These are phyloP conservation scores for Scomber scombrus DNA, from an alignment of 2,113 vertebrate genomes.

Conservation along the genomic window DNA sequence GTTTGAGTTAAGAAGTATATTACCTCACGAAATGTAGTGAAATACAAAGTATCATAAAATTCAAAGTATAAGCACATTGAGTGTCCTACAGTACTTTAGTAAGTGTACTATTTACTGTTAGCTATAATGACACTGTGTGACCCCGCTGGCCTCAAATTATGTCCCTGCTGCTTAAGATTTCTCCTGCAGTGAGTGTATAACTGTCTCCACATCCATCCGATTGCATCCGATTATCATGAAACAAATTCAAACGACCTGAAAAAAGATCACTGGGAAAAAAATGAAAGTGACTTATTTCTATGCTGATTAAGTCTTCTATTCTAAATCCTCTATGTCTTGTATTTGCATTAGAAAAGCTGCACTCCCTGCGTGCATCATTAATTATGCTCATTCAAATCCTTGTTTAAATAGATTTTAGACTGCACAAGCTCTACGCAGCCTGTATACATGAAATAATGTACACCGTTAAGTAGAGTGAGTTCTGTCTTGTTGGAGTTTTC, in stretches of 20 bases:
- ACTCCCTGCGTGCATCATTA: slow-evolving; percentile 61
- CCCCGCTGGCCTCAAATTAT: neutral
- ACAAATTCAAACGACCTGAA: slow-evolving; percentile 20
- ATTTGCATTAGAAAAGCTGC: slow-evolving; percentile 68
- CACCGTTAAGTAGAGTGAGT: slow-evolving; percentile 68
- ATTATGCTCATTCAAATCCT: slow-evolving; percentile 76
- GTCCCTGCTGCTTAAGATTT: slow-evolving; percentile 11
- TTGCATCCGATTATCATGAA: slow-evolving; percentile 1
- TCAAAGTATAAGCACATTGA: too few species aligned
- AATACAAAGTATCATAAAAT: too few species aligned
- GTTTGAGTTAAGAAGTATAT: too few species aligned
- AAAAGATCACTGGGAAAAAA: neutral
- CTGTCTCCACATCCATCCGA: slow-evolving; percentile 5
- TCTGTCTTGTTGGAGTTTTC: slow-evolving; percentile 76
- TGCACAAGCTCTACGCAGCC: slow-evolving; percentile 66
- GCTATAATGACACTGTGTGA: neutral
- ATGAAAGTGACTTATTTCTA: slow-evolving; percentile 32
- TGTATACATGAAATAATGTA: slow-evolving; percentile 66
- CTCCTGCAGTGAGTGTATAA: neutral
- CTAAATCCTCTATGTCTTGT: slow-evolving; percentile 49
- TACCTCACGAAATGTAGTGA: too few species aligned
- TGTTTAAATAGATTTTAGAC: slow-evolving; percentile 76
- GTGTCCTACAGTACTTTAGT: neutral
- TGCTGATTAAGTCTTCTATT: slow-evolving; percentile 51
- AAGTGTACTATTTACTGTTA: neutral